A percentile compares a stretch with the other conserved stretches of the same genome.
phyloP scores from a whole-genome alignment of 2,113 vertebrate species.

The Egretta garzetta region DNA sequence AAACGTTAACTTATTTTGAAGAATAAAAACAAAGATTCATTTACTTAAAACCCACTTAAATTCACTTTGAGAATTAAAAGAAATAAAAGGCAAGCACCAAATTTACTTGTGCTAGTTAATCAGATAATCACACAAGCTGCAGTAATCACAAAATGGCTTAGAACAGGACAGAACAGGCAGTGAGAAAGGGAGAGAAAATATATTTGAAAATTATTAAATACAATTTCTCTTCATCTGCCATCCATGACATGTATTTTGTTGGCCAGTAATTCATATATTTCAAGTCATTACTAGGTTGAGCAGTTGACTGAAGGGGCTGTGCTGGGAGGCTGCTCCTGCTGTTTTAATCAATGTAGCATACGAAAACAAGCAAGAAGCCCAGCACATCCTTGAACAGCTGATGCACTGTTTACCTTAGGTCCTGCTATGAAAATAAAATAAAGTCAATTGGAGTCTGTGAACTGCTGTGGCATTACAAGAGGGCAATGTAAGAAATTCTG shows the following conservation, averaged over 20 bases:
- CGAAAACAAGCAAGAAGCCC: slow-evolving; percentile 9
- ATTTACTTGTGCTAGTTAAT: neutral
- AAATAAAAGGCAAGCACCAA: neutral
- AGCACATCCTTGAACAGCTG: neutral
- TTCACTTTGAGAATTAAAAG: neutral
- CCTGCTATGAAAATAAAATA: slow-evolving; percentile 4
- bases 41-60: neutral
- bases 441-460: neutral
- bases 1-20: neutral
- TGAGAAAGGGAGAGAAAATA: neutral
- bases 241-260: neutral
- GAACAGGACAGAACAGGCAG: neutral
- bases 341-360: slow-evolving; percentile 10
- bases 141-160: neutral
- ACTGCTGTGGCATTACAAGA: neutral
- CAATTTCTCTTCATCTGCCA: neutral
- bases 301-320: neutral
- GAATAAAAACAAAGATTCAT: neutral
- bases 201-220: neutral
- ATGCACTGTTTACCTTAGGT: neutral
- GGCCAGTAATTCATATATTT: neutral
- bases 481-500: neutral
- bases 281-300: neutral
- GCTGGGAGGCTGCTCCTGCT: neutral
- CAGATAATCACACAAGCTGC: neutral